A percentile compares a stretch with the other conserved stretches of the same genome.
Evolutionary conservation across 2,888 invertebrate species (phyloP).

Genomic region (Barypeithes pellucidus): DNA sequence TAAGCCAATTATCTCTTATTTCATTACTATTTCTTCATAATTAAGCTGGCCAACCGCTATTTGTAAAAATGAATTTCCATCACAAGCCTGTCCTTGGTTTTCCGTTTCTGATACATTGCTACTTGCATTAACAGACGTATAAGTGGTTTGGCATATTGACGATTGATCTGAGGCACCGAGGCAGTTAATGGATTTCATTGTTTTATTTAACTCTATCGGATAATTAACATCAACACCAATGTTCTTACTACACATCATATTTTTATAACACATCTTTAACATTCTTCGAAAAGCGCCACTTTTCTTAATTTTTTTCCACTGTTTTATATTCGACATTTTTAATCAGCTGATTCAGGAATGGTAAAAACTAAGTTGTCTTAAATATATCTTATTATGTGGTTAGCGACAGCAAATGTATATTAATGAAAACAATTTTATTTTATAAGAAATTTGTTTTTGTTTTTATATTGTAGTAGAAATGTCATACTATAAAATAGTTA

Average conservation of each 20-base stretch:
- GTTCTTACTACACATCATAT: slow-evolving; percentile 13
- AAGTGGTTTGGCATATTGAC: background rate
- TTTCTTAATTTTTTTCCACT: slow-evolving; percentile 22
- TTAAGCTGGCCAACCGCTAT: background rate
- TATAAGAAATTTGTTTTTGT: slow-evolving; percentile 10
- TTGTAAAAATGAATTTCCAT: too few species aligned
- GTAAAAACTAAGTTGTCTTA: background rate
- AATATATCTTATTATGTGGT: background rate
- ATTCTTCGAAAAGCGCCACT: slow-evolving; percentile 21
- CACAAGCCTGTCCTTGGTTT: too few species aligned
- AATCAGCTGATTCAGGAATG: background rate
- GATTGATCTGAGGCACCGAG: background rate
- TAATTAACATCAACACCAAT: slow-evolving; percentile 1
- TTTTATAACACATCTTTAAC: slow-evolving; percentile 23
- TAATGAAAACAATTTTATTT: slow-evolving; percentile 23
- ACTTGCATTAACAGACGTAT: background rate
- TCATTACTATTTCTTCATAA: background rate
- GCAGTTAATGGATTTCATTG: background rate
- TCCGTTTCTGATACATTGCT: too few species aligned
- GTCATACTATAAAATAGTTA: slow-evolving; percentile 21
- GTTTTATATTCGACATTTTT: background rate
- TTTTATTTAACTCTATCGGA: background rate
- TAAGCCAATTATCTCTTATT: background rate
- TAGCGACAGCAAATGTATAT: slow-evolving; percentile 4
- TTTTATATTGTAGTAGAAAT: background rate